Percentiles rank a stretch among this genome's conserved stretches.
phyloP scores from a whole-genome alignment of 1,140 invertebrate genomes.

The Aphaenogaster ashmeadi region DNA sequence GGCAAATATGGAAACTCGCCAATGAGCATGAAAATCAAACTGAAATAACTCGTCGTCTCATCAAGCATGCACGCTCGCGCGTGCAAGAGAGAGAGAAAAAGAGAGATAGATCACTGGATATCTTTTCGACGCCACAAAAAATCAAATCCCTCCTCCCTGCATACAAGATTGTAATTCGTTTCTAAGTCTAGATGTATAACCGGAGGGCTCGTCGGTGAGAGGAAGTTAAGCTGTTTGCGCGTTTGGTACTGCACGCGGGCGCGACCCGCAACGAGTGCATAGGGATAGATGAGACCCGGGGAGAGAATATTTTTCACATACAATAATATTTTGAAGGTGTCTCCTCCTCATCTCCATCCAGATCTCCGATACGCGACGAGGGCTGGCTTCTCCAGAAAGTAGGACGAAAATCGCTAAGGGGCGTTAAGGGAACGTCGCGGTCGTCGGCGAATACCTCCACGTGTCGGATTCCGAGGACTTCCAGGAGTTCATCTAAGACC shows the following conservation, averaged over 20 bases:
- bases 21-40: conserved; percentile 80
- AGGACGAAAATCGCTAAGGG: not conserved
- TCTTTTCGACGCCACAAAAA: conserved; percentile 63
- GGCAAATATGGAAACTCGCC: conserved; percentile 70
- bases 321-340: conserved; percentile 5
- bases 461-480: conserved; percentile 14
- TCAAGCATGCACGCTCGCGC: conserved; percentile 31
- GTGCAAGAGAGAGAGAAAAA: conserved; percentile 41
- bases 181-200: conserved; percentile 74
- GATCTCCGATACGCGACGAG: not conserved
- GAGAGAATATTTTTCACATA: conserved; percentile 28
- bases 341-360: conserved; percentile 21
- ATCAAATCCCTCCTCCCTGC: conserved; percentile 67
- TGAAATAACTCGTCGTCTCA: conserved; percentile 72
- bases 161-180: conserved; percentile 75
- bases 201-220: conserved; percentile 61
- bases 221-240: conserved; percentile 60
- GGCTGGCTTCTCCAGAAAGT: not conserved
- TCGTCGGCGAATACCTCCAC: not conserved
- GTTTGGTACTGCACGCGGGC: conserved; percentile 36
- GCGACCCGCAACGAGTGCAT: conserved; percentile 12
- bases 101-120: conserved; percentile 51
- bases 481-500: conserved; percentile 22
- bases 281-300: conserved; percentile 13
- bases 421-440: not conserved